Evolutionary conservation across 1,140 invertebrate species (phyloP), one percentile per base, ranked within the genome.

Genomic region (Drosophila pectinifera): DNA sequence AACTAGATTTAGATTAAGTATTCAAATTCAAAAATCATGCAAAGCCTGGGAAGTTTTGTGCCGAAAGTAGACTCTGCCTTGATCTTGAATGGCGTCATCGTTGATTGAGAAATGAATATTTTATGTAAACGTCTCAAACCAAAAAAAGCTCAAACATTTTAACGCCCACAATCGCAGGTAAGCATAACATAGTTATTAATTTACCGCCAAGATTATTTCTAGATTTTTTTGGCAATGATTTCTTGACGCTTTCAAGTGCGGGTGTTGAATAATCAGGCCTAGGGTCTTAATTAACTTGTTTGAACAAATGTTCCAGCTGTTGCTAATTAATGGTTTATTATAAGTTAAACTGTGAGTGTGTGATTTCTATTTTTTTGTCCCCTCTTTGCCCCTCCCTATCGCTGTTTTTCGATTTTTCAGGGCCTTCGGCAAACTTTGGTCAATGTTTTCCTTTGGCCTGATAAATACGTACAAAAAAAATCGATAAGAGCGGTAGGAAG

Each of bases 251-350:
- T 34, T 51, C 22, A 34, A 65, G 53, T 72, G 78, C 62, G 70
- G 83, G 83, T 70, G 51, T 51, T 76, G 57, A 80, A 70, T 78
- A 78, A 81, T 81, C 34, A 68, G 63, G 63, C 65, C 55, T 68
- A 75, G 51, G 59, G 68, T 56, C 62, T 70, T 86, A 85, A 82
- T 86, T 74, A 69, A 73, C 79, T 72, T 73, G 65, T 72, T 84
- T 67, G 56, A 76, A 64, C 58, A 73, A 67, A 68, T 79, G 42
- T 73, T 58, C 16, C 65, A 46, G 36, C 28, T 34, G 24, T 34
- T n/a, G 41, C 24, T 24, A 65, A 63, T 78, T 70, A 69, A 49
- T 61, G 43, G 24, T 65, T 67, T 63, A 36, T 67, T 43, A 61
- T 0, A 26, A 26, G 39, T 43, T 34, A n/a, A n/a, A n/a, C n/a